Base-by-base conservation (phyloP, 1,140 invertebrate genomes). In the Homalodisca vitripennis region DNA sequence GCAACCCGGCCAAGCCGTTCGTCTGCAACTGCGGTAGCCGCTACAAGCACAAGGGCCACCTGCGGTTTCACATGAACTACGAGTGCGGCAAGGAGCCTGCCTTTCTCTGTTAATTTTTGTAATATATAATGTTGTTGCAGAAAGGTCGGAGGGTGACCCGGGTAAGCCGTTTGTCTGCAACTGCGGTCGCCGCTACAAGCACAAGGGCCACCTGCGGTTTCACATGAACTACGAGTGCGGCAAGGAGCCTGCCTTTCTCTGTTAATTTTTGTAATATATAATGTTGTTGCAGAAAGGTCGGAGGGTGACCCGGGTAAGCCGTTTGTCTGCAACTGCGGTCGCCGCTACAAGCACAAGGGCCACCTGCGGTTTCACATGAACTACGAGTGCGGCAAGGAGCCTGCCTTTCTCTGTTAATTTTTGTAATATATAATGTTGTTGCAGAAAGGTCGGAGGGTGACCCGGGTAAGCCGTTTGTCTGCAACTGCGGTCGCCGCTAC, bases 11-110 rank as follows among this genome's bases (percentile, higher is more conserved):
- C n/a, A 51, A 51, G 48, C 27, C 13, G 68, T 20, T 31, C 17
- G 6, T 41, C 34, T 41, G 34, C 34, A 41, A 89, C 70, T 93
- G 91, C 79, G 89, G 89, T 60, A 84, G 90, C 63, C 84, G 88
- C 34, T 92, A 92, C 80, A 91, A 91, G 77, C 83, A 92, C 67
- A 91, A 92, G 79, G 90, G 88, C 70, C 91, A 89, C 75, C 80
- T 92, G 76, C 83, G 88, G 29, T 92, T 91, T 77, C 91, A 92
- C 77, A 70, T 68, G 88, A 91, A 79, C 75, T 75, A 13, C 78
- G 77, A 47, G 71, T 67, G 41, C 47, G 64, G 64, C 47, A 72
- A 77, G 27, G 24, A 62, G 27, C 67, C 70, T 1, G 31, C 24
- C 17, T 72, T 70, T 53, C 1, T 17, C 17, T 72, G 68, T 55